Conservation (phyloP, 2,797 vertebrate genomes). For the Poeciliopsis turneri region DNA sequence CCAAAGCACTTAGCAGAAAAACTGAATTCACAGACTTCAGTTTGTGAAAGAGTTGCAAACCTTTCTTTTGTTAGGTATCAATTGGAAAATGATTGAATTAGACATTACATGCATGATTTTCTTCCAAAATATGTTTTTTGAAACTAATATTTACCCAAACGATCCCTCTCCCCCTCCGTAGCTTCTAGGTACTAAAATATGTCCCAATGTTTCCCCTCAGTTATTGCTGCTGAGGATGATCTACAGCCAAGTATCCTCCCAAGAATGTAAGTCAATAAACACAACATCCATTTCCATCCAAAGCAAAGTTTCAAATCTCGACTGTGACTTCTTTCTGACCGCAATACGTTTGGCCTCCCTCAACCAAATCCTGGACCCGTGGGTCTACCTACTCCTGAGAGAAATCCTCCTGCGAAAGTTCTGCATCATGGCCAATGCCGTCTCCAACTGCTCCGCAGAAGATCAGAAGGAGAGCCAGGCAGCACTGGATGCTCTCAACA, state of each 20-base stretch:
- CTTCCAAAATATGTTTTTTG: neutral
- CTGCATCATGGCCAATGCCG: conserved; percentile 89
- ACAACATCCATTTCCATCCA: neutral
- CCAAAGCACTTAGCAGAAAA: conserved; percentile 1
- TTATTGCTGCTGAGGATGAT: conserved; percentile 92
- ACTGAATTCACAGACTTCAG: neutral
- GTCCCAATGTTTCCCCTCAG: conserved; percentile 68
- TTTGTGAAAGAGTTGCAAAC: neutral
- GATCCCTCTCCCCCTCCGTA: neutral
- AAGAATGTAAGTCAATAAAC: conserved; percentile 77
- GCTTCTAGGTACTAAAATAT: conserved; percentile 1
- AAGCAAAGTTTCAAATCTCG: conserved; percentile 65
- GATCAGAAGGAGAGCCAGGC: conserved; percentile 76
- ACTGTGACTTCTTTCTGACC: conserved; percentile 89
- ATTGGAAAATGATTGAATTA: neutral
- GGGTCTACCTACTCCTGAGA: conserved; percentile 95
- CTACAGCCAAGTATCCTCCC: conserved; percentile 83
- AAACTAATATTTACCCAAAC: neutral
- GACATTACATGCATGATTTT: neutral
- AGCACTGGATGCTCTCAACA: conserved; percentile 66
- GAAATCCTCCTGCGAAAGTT: conserved; percentile 92
- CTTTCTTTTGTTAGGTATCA: conserved; percentile 8
- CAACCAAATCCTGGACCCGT: conserved; percentile 98
- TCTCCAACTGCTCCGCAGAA: conserved; percentile 87
- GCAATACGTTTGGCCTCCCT: conserved; percentile 94